Base-by-base conservation (phyloP, 2,888 invertebrate genomes). In the Amiota minor region DNA sequence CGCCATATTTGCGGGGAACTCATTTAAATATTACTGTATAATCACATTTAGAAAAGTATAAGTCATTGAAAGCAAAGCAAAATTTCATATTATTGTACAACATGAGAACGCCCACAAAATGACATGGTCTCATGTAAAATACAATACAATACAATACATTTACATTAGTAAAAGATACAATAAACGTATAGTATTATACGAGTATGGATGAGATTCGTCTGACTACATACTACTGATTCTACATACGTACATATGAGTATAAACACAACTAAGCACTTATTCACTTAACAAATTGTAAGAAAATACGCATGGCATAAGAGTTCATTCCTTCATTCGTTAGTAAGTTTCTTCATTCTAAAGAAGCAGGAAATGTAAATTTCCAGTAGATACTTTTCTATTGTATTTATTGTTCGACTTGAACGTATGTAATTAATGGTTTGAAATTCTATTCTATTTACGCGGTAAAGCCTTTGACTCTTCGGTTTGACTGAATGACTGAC, bases 351-450 rank as follows among this genome's bases (percentile, higher is more conserved):
- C 35, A 53, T 46, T 18, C 49, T 50, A 50, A 46, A 71, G 53
- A 71, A 71, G 50, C 71, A 62, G 71, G 71, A 71, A 71, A 71
- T 71, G 71, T 71, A 71, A 71, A 71, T 50, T 61, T 59, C 53
- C 50, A 23, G 10, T 16, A 35, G 35, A 14, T 53, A 53, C 50
- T 68, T 68, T 68, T 45, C 62, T 62, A 62, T 45, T 62, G 62
- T 45, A 53, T 53, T 53, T 45, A 53, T 53, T 53, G 9, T 53
- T 53, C 35, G 35, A 35, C 35, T 35, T 35, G 35, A 35, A 35
- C 35, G 35, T 35, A 46, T 23, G 67, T 68, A 68, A 68, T 68
- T 68, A 68, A 68, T 68, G 67, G 67, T 68, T 68, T 68, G n/a
- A 20, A 68, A 68, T 68, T 50, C 65, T 46, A 65, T 16, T 59